Evolutionary conservation across 2,113 vertebrate species (phyloP).

Genomic region (Microcebus lehilahytsara): DNA sequence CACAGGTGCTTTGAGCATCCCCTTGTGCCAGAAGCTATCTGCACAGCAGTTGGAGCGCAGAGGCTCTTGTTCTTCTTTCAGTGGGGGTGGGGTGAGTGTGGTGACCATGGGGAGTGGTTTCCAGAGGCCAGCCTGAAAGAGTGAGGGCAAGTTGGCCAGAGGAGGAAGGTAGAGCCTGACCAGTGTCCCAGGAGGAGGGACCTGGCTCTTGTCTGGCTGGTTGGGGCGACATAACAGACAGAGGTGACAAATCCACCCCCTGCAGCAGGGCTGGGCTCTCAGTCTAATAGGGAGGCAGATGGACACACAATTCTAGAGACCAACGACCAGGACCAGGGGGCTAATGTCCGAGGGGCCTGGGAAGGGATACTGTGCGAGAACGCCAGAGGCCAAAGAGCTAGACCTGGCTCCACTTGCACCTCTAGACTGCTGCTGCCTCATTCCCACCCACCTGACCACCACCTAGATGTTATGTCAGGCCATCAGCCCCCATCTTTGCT

Average conservation of each 20-base stretch:
- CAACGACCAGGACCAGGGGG: neutral
- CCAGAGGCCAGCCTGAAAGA: neutral
- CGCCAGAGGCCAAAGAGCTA: neutral
- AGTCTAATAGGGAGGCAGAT: neutral
- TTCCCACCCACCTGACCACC: neutral
- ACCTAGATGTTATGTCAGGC: neutral
- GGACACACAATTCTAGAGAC: neutral
- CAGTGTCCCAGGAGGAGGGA: neutral
- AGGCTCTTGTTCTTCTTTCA: neutral
- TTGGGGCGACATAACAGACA: neutral
- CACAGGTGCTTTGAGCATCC: neutral
- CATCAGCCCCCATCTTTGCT: neutral
- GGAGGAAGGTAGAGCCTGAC: too few species aligned
- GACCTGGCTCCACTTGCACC: fast-evolving
- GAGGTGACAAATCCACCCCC: neutral
- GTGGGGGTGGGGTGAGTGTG: too few species aligned
- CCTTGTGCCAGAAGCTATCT: neutral
- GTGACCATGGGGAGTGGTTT: neutral
- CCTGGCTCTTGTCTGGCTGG: too few species aligned
- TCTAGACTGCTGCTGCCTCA: neutral
- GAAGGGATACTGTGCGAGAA: neutral
- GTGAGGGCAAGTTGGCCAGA: neutral
- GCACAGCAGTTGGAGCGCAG: neutral
- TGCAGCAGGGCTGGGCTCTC: too few species aligned
- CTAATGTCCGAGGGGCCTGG: neutral